Percentiles rank a stretch among this genome's conserved stretches.
Evolutionary conservation across 1,140 invertebrate species (phyloP).

Genomic region (Diploscapter pachys): DNA sequence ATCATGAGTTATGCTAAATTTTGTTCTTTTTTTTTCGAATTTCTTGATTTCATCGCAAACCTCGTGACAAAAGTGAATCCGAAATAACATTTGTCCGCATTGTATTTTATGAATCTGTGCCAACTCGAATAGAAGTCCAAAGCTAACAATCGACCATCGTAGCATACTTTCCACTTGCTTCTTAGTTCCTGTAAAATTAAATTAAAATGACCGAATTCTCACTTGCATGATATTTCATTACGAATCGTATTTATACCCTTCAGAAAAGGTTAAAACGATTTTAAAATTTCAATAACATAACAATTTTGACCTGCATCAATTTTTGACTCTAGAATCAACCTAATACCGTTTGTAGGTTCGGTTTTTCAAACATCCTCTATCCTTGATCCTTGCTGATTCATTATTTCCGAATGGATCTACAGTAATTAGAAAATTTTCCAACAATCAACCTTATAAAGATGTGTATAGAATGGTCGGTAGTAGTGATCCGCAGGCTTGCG

Average conservation of each 20-base stretch:
- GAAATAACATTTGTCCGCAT: neutral
- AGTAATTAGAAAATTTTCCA: neutral
- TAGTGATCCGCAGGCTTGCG: constrained; percentile 11
- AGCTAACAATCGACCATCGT: constrained; percentile 13
- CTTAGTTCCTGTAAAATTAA: neutral
- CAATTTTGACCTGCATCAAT: too few species aligned
- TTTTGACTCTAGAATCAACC: too few species aligned
- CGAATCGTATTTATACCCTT: too few species aligned
- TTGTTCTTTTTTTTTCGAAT: neutral
- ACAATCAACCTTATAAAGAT: constrained; percentile 12
- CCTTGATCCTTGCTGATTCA: too few species aligned
- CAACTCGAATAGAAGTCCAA: constrained; percentile 11
- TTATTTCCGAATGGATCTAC: neutral
- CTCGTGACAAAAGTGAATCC: constrained; percentile 21
- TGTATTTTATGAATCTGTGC: constrained; percentile 8
- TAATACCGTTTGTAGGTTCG: too few species aligned
- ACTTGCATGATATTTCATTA: too few species aligned
- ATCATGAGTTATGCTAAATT: constrained; percentile 20
- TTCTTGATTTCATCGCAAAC: neutral
- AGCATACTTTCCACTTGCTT: constrained; percentile 20
- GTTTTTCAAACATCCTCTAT: too few species aligned
- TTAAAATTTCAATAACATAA: too few species aligned
- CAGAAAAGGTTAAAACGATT: too few species aligned
- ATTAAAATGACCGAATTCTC: neutral
- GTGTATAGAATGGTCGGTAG: constrained; percentile 19